Percentiles rank a stretch among this genome's conserved stretches.
These are phyloP conservation scores for Batillaria attramentaria DNA, from an alignment of 1,140 invertebrate species.

Conservation along the genomic window DNA sequence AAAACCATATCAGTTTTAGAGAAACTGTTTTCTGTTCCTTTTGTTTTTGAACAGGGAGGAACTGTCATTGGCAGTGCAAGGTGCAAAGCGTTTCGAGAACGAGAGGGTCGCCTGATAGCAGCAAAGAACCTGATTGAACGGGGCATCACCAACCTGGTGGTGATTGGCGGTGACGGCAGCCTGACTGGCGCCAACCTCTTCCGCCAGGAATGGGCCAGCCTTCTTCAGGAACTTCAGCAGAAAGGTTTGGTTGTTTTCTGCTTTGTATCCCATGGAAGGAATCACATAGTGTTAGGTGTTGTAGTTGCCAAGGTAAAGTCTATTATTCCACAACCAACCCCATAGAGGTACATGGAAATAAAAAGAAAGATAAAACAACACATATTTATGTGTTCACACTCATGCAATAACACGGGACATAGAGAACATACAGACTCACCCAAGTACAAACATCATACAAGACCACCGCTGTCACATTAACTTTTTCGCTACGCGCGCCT, in stretches of 20 bases:
- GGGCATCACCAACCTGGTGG: slow-evolving; percentile 96
- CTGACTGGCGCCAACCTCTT: slow-evolving; percentile 98
- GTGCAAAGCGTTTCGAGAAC: slow-evolving; percentile 92
- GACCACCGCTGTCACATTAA: no score
- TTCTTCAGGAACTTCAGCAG: slow-evolving; percentile 88
- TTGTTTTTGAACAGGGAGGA: slow-evolving; percentile 80
- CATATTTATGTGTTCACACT: no score
- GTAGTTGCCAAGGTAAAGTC: no score
- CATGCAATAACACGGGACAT: no score
- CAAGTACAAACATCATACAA: no score
- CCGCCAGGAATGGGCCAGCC: slow-evolving; percentile 82
- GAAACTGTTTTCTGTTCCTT: neutral
- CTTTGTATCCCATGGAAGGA: slow-evolving; percentile 72
- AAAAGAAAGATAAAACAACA: no score
- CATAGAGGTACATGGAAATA: no score
- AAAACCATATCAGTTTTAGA: neutral
- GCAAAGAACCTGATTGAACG: slow-evolving; percentile 90
- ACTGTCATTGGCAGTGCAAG: slow-evolving; percentile 98
- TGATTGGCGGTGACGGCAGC: slow-evolving; percentile 98
- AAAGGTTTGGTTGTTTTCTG: slow-evolving; percentile 76
- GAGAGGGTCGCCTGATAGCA: slow-evolving; percentile 90
- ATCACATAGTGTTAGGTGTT: no score
- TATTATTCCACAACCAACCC: no score
- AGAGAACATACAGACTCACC: no score
- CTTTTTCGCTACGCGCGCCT: no score